Conservation (phyloP, 1,140 invertebrate species). For the Zelostemma sp. region DNA sequence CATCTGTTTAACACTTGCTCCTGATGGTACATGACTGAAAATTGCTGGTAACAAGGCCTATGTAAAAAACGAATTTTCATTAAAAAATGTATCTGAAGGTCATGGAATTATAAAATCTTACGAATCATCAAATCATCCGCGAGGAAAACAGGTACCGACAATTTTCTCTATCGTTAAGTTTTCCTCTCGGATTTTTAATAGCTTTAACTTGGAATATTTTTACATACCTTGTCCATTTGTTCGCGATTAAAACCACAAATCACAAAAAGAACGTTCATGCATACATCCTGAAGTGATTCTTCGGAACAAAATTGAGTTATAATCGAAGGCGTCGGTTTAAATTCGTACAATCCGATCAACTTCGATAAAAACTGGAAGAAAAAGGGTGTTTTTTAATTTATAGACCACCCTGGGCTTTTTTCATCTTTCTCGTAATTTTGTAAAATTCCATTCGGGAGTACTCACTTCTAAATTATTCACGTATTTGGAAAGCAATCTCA, state of each 20-base stretch:
- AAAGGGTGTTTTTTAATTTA: neutral
- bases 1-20: constrained; percentile 83
- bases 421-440: too few species aligned
- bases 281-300: constrained; percentile 63
- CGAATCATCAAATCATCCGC: too few species aligned
- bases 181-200: too few species aligned
- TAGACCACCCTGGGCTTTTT: neutral
- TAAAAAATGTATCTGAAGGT: too few species aligned
- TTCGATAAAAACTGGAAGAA: neutral
- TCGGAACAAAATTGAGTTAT: constrained; percentile 58
- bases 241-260: constrained; percentile 68
- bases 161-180: too few species aligned
- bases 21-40: constrained; percentile 82
- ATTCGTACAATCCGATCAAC: neutral
- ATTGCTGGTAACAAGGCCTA: constrained; percentile 52
- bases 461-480: neutral
- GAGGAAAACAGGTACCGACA: too few species aligned
- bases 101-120: too few species aligned
- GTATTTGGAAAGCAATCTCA: neutral
- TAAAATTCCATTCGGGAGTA: neutral
- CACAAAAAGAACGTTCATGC: constrained; percentile 72
- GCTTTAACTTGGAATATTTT: too few species aligned
- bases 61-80: too few species aligned
- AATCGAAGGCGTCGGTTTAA: neutral
- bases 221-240: constrained; percentile 64